Evolutionary conservation across 2,888 invertebrate genomes (phyloP).

Genomic region (Drosophila anomelani): DNA sequence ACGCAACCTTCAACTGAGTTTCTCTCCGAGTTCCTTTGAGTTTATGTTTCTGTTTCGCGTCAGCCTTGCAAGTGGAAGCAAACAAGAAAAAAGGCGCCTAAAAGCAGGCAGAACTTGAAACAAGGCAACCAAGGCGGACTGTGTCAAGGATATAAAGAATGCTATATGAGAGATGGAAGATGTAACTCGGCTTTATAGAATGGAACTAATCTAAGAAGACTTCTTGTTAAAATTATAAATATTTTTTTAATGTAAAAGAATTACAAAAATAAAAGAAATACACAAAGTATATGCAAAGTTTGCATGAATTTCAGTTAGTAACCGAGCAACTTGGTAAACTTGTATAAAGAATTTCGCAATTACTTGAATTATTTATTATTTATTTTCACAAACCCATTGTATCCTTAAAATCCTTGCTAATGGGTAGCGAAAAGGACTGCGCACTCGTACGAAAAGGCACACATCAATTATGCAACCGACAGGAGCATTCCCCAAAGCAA

Average conservation of each 20-base stretch:
- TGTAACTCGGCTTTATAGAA: slow-evolving; percentile 4
- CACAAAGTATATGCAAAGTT: background rate
- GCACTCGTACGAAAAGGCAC: slow-evolving; percentile 42
- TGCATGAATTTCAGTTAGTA: background rate
- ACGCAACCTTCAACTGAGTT: slow-evolving; percentile 64
- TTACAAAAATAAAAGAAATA: too few relatives aligned
- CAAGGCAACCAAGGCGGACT: slow-evolving; percentile 46
- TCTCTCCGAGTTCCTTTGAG: slow-evolving; percentile 18
- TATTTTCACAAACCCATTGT: background rate
- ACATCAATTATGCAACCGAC: slow-evolving; percentile 69
- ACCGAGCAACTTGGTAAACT: too few relatives aligned
- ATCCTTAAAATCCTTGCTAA: background rate
- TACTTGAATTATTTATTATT: too few relatives aligned
- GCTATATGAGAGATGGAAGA: background rate
- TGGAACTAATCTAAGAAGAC: background rate
- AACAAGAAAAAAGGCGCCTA: slow-evolving; percentile 50
- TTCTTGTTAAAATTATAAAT: background rate
- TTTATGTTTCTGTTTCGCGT: slow-evolving; percentile 46
- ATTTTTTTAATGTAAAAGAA: background rate
- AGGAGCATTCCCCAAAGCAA: slow-evolving; percentile 47
- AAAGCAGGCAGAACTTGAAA: slow-evolving; percentile 59
- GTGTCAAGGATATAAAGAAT: slow-evolving; percentile 62
- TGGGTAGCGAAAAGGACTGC: slow-evolving; percentile 25
- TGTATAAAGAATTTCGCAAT: too few relatives aligned
- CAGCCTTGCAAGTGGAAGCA: slow-evolving; percentile 55